These are phyloP conservation scores for Lasioglossum calceatum DNA, from an alignment of 2,888 invertebrate genomes.

Conservation along the genomic window DNA sequence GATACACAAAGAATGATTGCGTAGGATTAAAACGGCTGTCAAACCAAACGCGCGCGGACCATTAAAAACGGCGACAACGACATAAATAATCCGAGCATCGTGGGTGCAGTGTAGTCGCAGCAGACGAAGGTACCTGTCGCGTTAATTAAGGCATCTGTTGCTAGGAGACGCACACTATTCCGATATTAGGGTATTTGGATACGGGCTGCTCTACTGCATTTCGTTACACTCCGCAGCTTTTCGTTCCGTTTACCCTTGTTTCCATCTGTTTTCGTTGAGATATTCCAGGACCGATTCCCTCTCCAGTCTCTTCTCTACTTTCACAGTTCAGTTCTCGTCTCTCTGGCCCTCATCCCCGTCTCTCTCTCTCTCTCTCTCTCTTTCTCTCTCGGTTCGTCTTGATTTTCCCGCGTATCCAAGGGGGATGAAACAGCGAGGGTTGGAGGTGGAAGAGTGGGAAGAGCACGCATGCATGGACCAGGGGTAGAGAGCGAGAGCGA, in stretches of 20 bases:
- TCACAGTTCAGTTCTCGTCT: slow-evolving; percentile 9
- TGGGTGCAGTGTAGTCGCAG: background rate
- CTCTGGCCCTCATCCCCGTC: background rate
- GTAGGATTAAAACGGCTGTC: background rate
- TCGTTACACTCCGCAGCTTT: background rate
- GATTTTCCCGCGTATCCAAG: slow-evolving; percentile 24
- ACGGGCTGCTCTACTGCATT: background rate
- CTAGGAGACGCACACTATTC: background rate
- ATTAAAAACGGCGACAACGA: background rate
- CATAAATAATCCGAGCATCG: background rate
- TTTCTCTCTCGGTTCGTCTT: background rate
- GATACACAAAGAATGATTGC: background rate
- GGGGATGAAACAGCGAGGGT: slow-evolving; percentile 9
- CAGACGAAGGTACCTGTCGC: background rate
- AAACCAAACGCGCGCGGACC: no score
- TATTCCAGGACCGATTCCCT: slow-evolving; percentile 3
- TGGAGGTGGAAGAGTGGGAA: background rate
- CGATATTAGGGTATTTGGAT: background rate
- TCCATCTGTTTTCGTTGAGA: slow-evolving; percentile 4
- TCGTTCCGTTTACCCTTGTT: background rate
- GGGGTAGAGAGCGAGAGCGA: background rate
- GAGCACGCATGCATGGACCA: slow-evolving; percentile 16
- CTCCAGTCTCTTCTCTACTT: background rate
- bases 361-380: background rate
- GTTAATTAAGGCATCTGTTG: background rate